A percentile compares a stretch with the other conserved stretches of the same genome.
Evolutionary conservation across 2,888 invertebrate genomes (phyloP).

Genomic region (Sclerodermus sp.): DNA sequence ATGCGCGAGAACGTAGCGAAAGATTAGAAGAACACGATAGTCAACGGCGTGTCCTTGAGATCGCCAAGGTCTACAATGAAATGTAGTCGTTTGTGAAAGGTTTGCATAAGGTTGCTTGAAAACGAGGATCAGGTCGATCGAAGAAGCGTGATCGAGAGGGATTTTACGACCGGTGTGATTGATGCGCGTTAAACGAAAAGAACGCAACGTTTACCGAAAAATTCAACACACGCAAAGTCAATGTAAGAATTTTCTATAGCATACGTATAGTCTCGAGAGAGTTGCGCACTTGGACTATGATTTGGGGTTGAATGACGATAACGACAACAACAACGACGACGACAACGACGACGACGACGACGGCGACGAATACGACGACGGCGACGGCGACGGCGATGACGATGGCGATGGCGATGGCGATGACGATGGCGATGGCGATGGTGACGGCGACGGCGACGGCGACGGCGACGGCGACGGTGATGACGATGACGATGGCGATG

Average conservation of each 20-base stretch:
- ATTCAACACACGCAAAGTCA: too few relatives aligned
- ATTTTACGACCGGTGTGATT: constrained; percentile 20
- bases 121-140: constrained; percentile 15
- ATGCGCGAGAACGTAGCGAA: too few relatives aligned
- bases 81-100: too few relatives aligned
- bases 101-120: too few relatives aligned
- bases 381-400: constrained; percentile 10
- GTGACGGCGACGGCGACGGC: constrained; percentile 11
- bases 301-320: constrained; percentile 20
- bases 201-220: too few relatives aligned
- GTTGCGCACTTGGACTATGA: constrained; percentile 30
- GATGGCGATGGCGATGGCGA: background rate
- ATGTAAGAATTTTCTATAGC: too few relatives aligned
- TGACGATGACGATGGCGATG: constrained; percentile 12
- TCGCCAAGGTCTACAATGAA: too few relatives aligned
- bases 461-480: constrained; percentile 17
- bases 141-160: constrained; percentile 10
- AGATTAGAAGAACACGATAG: too few relatives aligned
- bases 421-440: constrained; percentile 1
- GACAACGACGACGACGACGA: constrained; percentile 14
- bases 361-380: constrained; percentile 9
- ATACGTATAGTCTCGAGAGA: background rate
- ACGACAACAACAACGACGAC: constrained; percentile 16
- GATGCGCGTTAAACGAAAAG: too few relatives aligned
- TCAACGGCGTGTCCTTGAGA: too few relatives aligned